phyloP scores from a whole-genome alignment of 2,113 vertebrate species.

The Xerus inauris region DNA sequence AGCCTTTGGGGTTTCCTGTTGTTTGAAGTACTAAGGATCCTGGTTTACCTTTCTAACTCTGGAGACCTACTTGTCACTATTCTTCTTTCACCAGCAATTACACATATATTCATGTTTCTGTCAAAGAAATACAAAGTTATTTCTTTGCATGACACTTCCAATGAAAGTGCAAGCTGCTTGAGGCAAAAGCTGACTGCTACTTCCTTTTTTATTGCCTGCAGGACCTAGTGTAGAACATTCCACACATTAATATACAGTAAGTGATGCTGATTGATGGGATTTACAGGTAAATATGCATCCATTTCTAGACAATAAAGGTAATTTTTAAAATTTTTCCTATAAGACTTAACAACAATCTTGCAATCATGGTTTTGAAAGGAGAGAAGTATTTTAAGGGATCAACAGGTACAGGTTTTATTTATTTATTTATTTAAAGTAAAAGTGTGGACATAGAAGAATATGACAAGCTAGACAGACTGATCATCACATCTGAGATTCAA shows the following conservation, averaged over 20 bases:
- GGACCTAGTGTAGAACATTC: neutral
- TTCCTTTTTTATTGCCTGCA: conserved; percentile 4
- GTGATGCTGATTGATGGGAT: neutral
- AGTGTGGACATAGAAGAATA: neutral
- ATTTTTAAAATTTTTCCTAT: neutral
- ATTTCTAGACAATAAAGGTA: neutral
- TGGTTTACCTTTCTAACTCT: neutral
- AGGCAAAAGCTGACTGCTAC: neutral
- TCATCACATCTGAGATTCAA: neutral
- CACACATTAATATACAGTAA: conserved; percentile 2
- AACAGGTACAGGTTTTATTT: neutral
- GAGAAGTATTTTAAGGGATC: neutral
- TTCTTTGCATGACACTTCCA: neutral
- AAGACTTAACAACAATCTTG: neutral
- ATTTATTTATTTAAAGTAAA: neutral
- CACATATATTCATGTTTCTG: conserved; percentile 7
- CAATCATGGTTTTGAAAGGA: neutral
- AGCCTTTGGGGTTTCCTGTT: neutral
- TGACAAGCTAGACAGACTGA: neutral
- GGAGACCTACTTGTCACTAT: neutral
- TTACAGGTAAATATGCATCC: conserved; percentile 5
- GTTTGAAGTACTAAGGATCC: neutral
- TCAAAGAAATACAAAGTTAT: conserved; percentile 8
- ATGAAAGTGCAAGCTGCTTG: neutral
- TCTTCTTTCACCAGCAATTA: conserved; percentile 3